Evolutionary conservation across 2,888 invertebrate genomes (phyloP).

Genomic region (Cataglyphis albicans): DNA sequence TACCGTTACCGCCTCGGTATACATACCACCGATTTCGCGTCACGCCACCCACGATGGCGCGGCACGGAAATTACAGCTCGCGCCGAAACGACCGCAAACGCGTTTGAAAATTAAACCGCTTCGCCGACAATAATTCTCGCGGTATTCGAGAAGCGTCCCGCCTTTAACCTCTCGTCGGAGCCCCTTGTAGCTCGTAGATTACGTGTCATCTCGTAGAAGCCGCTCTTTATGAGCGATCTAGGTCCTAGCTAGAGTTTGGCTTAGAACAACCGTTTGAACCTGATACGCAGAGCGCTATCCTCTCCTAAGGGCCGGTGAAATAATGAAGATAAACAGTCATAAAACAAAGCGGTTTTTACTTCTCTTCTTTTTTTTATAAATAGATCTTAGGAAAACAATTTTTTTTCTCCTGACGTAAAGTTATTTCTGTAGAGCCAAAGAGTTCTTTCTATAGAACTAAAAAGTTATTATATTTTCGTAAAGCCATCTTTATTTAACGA

Average conservation of each 20-base stretch:
- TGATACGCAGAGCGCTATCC: conserved; percentile 26
- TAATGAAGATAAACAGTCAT: conserved; percentile 22
- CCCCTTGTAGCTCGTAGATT: conserved; percentile 49
- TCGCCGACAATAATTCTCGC: conserved; percentile 57
- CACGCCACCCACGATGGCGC: conserved; percentile 58
- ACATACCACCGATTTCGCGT: conserved; percentile 54
- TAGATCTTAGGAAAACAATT: neutral
- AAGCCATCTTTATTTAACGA: neutral
- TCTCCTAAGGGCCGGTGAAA: conserved; percentile 1
- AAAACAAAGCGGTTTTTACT: neutral
- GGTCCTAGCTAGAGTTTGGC: conserved; percentile 28
- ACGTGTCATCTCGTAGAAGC: conserved; percentile 49
- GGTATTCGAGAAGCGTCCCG: conserved; percentile 54
- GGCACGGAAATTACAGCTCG: conserved; percentile 56
- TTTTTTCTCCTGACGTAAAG: neutral
- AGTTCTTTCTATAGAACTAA: neutral
- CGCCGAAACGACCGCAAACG: conserved; percentile 59
- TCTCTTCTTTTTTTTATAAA: conserved; percentile 1
- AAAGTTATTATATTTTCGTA: conserved; percentile 14
- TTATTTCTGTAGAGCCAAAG: neutral
- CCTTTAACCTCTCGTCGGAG: conserved; percentile 47
- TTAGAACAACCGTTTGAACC: conserved; percentile 22
- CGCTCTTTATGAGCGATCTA: conserved; percentile 38
- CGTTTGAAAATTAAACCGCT: conserved; percentile 62
- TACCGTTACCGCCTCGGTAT: conserved; percentile 50